phyloP scores from a whole-genome alignment of 2,113 vertebrate genomes.

The Brachyhypopomus gauderio region DNA sequence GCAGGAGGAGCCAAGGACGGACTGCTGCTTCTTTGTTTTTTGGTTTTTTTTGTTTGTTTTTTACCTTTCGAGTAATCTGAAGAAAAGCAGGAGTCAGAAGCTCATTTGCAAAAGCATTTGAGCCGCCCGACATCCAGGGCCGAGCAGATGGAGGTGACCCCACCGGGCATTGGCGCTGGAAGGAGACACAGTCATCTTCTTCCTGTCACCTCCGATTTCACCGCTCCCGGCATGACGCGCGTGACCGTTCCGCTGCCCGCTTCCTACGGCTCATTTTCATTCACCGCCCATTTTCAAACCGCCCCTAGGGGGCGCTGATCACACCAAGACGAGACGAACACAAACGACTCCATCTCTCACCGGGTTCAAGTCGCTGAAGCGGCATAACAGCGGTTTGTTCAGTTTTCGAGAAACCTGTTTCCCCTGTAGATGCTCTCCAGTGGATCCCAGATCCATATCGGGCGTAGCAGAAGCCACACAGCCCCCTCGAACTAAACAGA shows the following conservation, averaged over 20 bases:
- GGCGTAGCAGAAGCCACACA: too few relatives aligned
- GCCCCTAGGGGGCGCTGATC: neutral
- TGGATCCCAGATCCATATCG: neutral
- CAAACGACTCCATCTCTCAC: slow-evolving; percentile 1
- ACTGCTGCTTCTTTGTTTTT: neutral
- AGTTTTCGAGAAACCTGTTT: neutral
- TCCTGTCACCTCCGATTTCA: slow-evolving; percentile 69
- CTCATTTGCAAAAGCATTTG: neutral
- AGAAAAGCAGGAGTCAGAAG: neutral
- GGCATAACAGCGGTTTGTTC: slow-evolving; percentile 9
- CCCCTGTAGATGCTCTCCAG: neutral
- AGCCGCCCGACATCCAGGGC: slow-evolving; percentile 4
- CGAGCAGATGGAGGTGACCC: slow-evolving; percentile 47
- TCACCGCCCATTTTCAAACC: too few relatives aligned
- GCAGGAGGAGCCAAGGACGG: neutral
- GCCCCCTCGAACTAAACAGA: too few relatives aligned
- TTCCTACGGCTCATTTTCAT: slow-evolving; percentile 68
- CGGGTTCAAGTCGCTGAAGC: neutral
- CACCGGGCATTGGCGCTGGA: slow-evolving; percentile 41
- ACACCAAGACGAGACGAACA: slow-evolving; percentile 16
- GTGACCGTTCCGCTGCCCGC: slow-evolving; percentile 51
- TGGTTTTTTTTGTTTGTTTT: slow-evolving; percentile 9
- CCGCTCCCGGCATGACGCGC: slow-evolving; percentile 64
- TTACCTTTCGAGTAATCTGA: slow-evolving; percentile 12
- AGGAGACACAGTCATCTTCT: slow-evolving; percentile 67